Percentiles rank a stretch among this genome's conserved stretches.
Evolutionary conservation across 2,888 invertebrate genomes (phyloP).

Genomic region (Stenichneumon culpator): DNA sequence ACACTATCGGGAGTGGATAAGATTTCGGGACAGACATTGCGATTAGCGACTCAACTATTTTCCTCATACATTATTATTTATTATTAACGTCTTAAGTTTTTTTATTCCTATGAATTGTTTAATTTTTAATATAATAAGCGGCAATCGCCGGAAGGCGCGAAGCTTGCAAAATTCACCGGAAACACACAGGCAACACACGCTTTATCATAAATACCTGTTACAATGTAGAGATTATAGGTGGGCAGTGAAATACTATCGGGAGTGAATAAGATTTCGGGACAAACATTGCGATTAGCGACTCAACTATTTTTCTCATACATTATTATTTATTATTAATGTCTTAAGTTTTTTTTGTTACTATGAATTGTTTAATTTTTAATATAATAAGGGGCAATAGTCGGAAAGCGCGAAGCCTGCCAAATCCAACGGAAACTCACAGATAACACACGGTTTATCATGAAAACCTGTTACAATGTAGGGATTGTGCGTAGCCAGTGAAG

Average conservation of each 20-base stretch:
- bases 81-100: background rate
- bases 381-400: too few species aligned
- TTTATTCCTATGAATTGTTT: too few species aligned
- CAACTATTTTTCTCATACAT: background rate
- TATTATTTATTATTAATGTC: too few species aligned
- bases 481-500: background rate
- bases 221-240: background rate
- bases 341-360: too few species aligned
- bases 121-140: too few species aligned
- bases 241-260: background rate
- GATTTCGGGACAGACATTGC: background rate
- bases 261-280: background rate
- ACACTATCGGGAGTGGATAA: background rate
- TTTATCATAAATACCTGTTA: background rate
- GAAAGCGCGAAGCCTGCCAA: too few species aligned
- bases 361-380: too few species aligned
- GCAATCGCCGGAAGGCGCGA: too few species aligned
- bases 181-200: slow-evolving; percentile 87
- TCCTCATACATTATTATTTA: background rate
- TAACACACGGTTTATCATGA: slow-evolving; percentile 82
- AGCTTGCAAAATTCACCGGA: too few species aligned
- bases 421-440: slow-evolving; percentile 85
- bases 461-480: background rate
- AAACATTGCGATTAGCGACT: background rate
- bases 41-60: background rate